Conservation (phyloP, 2,113 vertebrate species). For the Junco hyemalis region DNA sequence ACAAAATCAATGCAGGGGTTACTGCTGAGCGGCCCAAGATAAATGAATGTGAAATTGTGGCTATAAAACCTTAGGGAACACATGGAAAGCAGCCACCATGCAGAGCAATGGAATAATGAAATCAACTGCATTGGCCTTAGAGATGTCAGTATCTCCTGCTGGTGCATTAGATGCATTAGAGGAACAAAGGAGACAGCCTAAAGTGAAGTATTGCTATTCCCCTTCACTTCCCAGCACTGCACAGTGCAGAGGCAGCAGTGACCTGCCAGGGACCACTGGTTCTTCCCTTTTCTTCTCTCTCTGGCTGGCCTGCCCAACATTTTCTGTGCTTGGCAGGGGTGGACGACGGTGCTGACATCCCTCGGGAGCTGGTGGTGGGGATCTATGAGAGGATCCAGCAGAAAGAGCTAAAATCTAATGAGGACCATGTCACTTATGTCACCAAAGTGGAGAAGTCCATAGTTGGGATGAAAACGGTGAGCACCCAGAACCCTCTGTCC, state of each 20-base stretch:
- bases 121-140: slow-evolving; percentile 5
- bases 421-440: slow-evolving; percentile 97
- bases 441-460: slow-evolving; percentile 99
- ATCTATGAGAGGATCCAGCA: slow-evolving; percentile 98
- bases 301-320: background rate
- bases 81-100: slow-evolving; percentile 48
- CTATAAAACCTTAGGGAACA: slow-evolving; percentile 30
- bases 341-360: slow-evolving; percentile 96
- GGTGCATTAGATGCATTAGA: background rate
- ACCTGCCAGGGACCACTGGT: background rate
- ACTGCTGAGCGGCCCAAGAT: slow-evolving; percentile 6
- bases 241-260: background rate
- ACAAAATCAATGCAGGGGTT: slow-evolving; percentile 37
- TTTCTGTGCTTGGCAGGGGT: slow-evolving; percentile 78
- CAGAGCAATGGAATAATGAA: slow-evolving; percentile 39
- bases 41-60: slow-evolving; percentile 23
- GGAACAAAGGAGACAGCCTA: background rate
- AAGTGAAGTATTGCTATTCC: background rate
- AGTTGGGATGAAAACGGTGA: slow-evolving; percentile 96
- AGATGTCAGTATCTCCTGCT: background rate
- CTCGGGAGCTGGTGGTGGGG: slow-evolving; percentile 93
- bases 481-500: slow-evolving; percentile 11
- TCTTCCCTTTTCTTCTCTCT: background rate
- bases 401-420: slow-evolving; percentile 95
- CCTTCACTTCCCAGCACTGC: background rate